A percentile compares a stretch with the other conserved stretches of the same genome.
phyloP scores from a whole-genome alignment of 2,113 vertebrate species.

The Lagenorhynchus albirostris region DNA sequence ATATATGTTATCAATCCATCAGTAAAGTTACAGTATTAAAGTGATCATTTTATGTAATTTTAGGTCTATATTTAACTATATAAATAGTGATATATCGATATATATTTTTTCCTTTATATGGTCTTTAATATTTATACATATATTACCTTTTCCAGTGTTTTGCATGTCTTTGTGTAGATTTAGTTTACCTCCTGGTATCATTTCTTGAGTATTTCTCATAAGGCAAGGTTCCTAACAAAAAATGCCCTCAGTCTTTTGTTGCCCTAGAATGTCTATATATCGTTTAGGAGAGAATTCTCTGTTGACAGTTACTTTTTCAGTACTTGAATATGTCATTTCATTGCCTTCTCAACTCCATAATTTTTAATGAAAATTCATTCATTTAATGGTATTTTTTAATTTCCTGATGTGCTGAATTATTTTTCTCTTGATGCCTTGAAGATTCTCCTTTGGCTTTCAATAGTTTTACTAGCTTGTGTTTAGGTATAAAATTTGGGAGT shows the following conservation, averaged over 20 bases:
- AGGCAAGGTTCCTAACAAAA: not conserved
- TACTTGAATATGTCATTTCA: not conserved
- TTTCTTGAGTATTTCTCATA: not conserved
- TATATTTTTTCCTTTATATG: not conserved
- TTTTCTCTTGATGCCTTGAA: not conserved
- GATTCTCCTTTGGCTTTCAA: not conserved
- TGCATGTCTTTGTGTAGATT: not conserved
- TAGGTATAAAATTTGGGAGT: not conserved
- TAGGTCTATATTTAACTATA: not conserved
- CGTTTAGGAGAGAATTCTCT: not conserved
- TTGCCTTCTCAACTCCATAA: not conserved
- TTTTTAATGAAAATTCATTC: not conserved
- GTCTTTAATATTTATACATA: not conserved
- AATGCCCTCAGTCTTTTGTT: not conserved
- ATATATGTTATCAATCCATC: not conserved
- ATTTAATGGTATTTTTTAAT: not conserved
- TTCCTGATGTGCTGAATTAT: not conserved
- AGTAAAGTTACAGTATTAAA: not conserved
- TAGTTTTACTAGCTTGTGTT: not conserved
- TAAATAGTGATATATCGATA: not conserved
- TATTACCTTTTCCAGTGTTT: not conserved
- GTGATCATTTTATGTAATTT: not conserved
- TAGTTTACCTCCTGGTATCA: not conserved
- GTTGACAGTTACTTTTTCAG: not conserved
- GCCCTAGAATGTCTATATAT: not conserved